A percentile compares a stretch with the other conserved stretches of the same genome.
Conservation (phyloP, 35 echinoderm and acorn worm genomes). For the Apostichopus parvimensis region DNA sequence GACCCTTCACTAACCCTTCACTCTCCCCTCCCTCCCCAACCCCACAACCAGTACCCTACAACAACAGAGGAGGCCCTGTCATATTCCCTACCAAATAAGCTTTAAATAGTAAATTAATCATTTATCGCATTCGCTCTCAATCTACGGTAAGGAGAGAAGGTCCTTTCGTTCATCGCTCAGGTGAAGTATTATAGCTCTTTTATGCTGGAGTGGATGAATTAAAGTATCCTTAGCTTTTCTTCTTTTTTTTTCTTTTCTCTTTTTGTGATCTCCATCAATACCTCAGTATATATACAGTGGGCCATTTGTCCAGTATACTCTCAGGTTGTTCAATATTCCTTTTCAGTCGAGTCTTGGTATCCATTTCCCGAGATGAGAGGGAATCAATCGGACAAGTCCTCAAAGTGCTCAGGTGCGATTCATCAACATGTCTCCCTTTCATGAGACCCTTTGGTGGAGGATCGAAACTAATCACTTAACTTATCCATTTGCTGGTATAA, state of each 20-base stretch:
- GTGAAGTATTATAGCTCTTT: not conserved
- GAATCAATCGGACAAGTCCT: not conserved
- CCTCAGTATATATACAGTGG: not conserved
- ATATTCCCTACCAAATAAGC: too few relatives aligned
- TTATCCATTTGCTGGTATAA: conserved; percentile 11
- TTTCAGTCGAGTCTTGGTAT: not conserved
- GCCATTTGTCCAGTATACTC: not conserved
- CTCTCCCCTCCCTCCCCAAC: too few relatives aligned
- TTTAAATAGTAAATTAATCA: not conserved
- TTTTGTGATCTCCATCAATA: not conserved
- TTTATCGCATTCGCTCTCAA: not conserved
- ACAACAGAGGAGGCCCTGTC: too few relatives aligned
- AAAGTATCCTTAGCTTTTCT: not conserved
- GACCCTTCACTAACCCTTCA: too few relatives aligned
- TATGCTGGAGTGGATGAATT: not conserved
- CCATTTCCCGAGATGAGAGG: not conserved
- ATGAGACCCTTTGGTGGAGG: not conserved
- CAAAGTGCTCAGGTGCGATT: not conserved
- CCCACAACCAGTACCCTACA: too few relatives aligned
- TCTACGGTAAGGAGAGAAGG: too few relatives aligned
- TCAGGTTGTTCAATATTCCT: not conserved
- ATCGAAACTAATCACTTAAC: conserved; percentile 46
- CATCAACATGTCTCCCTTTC: not conserved
- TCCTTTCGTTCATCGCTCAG: not conserved
- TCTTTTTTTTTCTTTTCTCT: not conserved